Evolutionary conservation across 2,797 vertebrate genomes (phyloP).

Genomic region (Sciurus vulgaris): DNA sequence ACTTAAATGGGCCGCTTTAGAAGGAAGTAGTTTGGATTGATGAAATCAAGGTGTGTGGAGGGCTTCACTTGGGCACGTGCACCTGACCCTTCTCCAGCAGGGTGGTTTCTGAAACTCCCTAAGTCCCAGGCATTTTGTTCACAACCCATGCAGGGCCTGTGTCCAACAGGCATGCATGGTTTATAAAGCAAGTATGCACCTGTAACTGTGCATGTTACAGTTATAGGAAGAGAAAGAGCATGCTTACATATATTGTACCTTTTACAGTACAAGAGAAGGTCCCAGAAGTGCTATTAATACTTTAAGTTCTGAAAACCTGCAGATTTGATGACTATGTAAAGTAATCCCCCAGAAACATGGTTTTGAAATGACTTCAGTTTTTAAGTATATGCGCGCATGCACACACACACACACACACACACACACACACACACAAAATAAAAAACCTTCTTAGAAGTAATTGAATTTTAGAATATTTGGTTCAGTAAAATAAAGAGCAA

Average conservation of each 20-base stretch:
- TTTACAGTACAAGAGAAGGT: too few relatives aligned
- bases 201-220: not conserved
- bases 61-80: not conserved
- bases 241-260: too few relatives aligned
- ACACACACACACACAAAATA: not conserved
- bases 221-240: not conserved
- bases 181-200: not conserved
- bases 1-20: fast-evolving
- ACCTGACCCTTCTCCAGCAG: not conserved
- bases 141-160: not conserved
- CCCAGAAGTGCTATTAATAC: too few relatives aligned
- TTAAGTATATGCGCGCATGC: not conserved
- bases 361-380: not conserved
- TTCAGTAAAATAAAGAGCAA: not conserved
- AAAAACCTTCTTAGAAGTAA: not conserved
- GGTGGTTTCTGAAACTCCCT: not conserved
- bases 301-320: not conserved
- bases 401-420: too few relatives aligned
- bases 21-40: not conserved
- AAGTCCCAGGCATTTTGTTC: not conserved
- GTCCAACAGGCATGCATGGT: fast-evolving
- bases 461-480: not conserved
- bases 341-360: not conserved
- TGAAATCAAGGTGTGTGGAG: not conserved
- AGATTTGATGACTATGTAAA: not conserved